These are phyloP conservation scores for Pristionchus mayeri DNA, from an alignment of 2,888 invertebrate genomes.

Conservation along the genomic window DNA sequence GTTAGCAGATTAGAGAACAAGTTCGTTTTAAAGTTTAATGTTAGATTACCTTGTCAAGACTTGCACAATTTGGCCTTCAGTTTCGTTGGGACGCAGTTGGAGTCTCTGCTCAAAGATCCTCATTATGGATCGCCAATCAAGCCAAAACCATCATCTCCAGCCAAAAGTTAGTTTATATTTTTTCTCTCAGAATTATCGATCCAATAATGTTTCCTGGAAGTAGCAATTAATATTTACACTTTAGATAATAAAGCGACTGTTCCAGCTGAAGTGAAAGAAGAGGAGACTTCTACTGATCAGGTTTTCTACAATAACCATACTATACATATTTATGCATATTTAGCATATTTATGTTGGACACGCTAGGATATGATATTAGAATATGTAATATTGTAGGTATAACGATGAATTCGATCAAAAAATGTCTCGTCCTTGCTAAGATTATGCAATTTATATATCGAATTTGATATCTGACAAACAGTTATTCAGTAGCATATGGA, in stretches of 20 bases:
- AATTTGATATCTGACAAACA: background rate
- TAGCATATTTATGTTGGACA: no score
- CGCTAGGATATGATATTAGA: no score
- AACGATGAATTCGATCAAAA: no score
- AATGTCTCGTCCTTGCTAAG: no score
- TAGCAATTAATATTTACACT: background rate
- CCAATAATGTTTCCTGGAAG: background rate
- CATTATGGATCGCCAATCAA: constrained; percentile 39
- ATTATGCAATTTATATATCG: background rate
- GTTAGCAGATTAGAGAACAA: constrained; percentile 38
- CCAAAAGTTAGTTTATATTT: constrained; percentile 5
- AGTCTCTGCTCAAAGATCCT: constrained; percentile 34
- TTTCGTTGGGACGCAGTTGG: constrained; percentile 1
- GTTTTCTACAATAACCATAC: background rate
- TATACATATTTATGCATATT: background rate
- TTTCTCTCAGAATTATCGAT: background rate
- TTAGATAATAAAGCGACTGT: background rate
- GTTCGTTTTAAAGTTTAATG: background rate
- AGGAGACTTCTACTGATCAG: constrained; percentile 1
- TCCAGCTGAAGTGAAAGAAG: constrained; percentile 40
- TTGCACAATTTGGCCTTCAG: background rate
- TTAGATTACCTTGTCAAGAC: background rate
- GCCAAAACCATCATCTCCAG: constrained; percentile 38
- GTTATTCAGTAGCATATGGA: background rate
- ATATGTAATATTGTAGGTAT: no score